Conservation (phyloP, 2,113 vertebrate species). For the Nerophis lumbriciformis region DNA sequence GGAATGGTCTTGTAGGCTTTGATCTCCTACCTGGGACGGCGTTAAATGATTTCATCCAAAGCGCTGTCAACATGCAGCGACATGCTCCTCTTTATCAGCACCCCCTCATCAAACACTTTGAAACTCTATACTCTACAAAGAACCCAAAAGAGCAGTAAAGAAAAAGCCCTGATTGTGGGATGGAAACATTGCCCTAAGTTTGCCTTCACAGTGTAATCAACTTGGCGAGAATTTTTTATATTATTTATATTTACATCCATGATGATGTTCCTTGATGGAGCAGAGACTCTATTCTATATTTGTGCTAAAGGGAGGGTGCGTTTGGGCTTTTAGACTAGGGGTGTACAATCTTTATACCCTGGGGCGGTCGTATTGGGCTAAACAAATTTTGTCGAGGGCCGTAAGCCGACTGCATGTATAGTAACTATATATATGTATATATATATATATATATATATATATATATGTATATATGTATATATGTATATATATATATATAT, state of each 20-base stretch:
- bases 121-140: slow-evolving; percentile 36
- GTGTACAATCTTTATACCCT: too few species aligned
- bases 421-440: too few species aligned
- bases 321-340: too few species aligned
- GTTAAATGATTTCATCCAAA: slow-evolving; percentile 56
- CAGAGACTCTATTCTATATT: background rate
- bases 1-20: slow-evolving; percentile 47
- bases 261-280: background rate
- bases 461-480: too few species aligned
- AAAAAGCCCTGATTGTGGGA: slow-evolving; percentile 3
- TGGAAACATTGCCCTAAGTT: background rate
- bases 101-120: slow-evolving; percentile 42
- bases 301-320: too few species aligned
- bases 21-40: slow-evolving; percentile 47
- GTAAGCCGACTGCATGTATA: too few species aligned
- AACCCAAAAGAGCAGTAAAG: slow-evolving; percentile 17
- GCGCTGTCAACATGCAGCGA: slow-evolving; percentile 46
- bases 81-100: slow-evolving; percentile 53
- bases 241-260: background rate
- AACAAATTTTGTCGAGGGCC: too few species aligned
- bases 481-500: too few species aligned
- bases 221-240: background rate
- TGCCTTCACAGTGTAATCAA: background rate
- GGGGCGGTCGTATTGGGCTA: too few species aligned
- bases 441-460: too few species aligned